Conservation (phyloP, 2,797 vertebrate genomes). For the Bucorvus abyssinicus region DNA sequence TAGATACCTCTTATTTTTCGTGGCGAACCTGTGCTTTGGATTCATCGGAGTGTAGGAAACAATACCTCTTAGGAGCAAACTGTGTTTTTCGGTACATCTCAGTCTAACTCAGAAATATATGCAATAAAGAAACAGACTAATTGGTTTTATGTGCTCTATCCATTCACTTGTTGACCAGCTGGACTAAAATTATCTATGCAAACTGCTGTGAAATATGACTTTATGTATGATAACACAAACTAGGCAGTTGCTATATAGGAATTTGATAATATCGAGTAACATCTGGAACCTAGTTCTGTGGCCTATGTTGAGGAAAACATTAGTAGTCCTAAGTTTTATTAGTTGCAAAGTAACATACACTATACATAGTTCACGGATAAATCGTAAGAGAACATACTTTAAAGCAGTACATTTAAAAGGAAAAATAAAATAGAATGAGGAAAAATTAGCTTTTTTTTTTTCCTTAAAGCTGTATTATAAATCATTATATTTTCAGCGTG, state of each 20-base stretch:
- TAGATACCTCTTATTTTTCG: neutral
- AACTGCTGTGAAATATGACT: slow-evolving; percentile 30
- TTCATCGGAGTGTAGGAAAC: neutral
- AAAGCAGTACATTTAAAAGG: slow-evolving; percentile 20
- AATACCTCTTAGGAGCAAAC: slow-evolving; percentile 9
- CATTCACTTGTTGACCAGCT: slow-evolving; percentile 47
- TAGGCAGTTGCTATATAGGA: slow-evolving; percentile 31
- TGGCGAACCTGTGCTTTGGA: neutral
- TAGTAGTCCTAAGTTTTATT: slow-evolving; percentile 14
- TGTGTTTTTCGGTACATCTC: slow-evolving; percentile 32
- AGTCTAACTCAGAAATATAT: slow-evolving; percentile 28
- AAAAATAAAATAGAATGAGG: slow-evolving; percentile 17
- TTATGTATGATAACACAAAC: slow-evolving; percentile 12
- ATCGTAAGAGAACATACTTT: neutral
- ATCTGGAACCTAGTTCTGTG: slow-evolving; percentile 35
- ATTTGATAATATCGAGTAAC: neutral
- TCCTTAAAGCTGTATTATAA: slow-evolving; percentile 26
- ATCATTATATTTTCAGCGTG: slow-evolving; percentile 34
- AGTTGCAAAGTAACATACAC: slow-evolving; percentile 67
- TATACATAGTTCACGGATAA: slow-evolving; percentile 5
- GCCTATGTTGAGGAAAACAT: slow-evolving; percentile 6
- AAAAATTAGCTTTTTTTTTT: neutral
- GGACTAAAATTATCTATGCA: slow-evolving; percentile 24
- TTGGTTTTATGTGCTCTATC: slow-evolving; percentile 25
- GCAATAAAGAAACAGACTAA: slow-evolving; percentile 34